Base-by-base conservation (phyloP, 2,888 invertebrate genomes). In the Syrphus vitripennis region DNA sequence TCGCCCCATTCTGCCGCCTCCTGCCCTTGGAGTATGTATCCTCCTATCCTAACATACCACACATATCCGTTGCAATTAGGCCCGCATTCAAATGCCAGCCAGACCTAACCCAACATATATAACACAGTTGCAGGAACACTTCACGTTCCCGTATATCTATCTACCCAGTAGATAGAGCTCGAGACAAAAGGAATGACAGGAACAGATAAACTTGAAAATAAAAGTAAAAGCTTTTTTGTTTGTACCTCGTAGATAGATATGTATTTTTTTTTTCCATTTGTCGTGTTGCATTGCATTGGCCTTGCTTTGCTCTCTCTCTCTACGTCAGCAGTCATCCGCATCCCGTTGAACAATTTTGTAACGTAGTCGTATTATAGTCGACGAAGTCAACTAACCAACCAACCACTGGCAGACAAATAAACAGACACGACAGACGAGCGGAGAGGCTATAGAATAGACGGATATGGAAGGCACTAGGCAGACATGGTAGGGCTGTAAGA, bases 171-270 rank as follows among this genome's bases (percentile, higher is more conserved):
- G 50, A 48, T 40, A 26, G 19, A 70, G 34, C 26, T 42, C 26
- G 21, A 48, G 21, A 76, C 67, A 84, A 69, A 72, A 76, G 31
- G 72, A 77, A 59, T 61, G 67, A 71, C 63, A 75, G 48, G 48
- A 70, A 53, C 72, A 70, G 77, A 82, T 77, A 82, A 70, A 82
- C 86, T 77, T 86, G 82, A 86, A 86, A 86, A 82, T 74, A 86
- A 86, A 86, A 82, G 82, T 78, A 82, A 82, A 86, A 86, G 76
- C 76, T 76, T 75, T 75, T 76, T 72, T 84, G 63, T 83, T 74
- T 74, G 14, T 45, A n/a, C n/a, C n/a, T n/a, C 21, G 48, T 48
- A 34, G 34, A 34, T 53, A 10, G 34, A 16, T 55, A 16, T 16
- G 10, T 65, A 12, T 31, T 50, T 40, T 61, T n/a, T 24, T 37